phyloP scores from a whole-genome alignment of 2,888 invertebrate species.

The Nomada goodeniana region DNA sequence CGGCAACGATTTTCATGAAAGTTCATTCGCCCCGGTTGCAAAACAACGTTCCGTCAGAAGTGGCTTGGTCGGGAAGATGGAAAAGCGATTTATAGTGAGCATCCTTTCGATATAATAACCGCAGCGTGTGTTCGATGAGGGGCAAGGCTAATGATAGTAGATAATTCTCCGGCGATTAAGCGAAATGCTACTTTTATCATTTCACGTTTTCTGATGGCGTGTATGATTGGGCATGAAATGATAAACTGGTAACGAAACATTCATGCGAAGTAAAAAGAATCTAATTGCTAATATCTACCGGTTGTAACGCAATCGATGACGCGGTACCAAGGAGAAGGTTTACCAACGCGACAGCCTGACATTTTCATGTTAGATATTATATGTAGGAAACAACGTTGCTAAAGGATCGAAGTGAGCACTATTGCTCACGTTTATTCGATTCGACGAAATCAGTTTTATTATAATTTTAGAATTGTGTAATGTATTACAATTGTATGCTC shows the following conservation, averaged over 20 bases:
- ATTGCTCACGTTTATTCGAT: not conserved
- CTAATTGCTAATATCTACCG: constrained; percentile 18
- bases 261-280: not conserved
- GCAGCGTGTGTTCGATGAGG: constrained; percentile 32
- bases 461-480: not conserved
- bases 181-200: constrained; percentile 4
- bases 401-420: not conserved
- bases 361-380: constrained; percentile 2
- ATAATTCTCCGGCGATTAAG: constrained; percentile 25
- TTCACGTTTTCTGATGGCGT: too few relatives aligned
- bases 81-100: not conserved
- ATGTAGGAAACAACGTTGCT: not conserved
- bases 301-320: constrained; percentile 33
- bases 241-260: constrained; percentile 11
- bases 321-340: constrained; percentile 26
- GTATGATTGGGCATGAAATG: constrained; percentile 9
- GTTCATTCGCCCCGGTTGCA: not conserved
- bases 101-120: constrained; percentile 31
- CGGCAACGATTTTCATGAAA: not conserved
- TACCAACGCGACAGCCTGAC: constrained; percentile 13
- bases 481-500: too few relatives aligned
- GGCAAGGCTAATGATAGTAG: constrained; percentile 28
- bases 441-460: not conserved
- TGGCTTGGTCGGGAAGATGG: not conserved
- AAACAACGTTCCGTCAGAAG: not conserved